Evolutionary conservation across 2,888 invertebrate genomes (phyloP), one percentile per base, ranked within the genome.

Genomic region (Drosophila infuscata): DNA sequence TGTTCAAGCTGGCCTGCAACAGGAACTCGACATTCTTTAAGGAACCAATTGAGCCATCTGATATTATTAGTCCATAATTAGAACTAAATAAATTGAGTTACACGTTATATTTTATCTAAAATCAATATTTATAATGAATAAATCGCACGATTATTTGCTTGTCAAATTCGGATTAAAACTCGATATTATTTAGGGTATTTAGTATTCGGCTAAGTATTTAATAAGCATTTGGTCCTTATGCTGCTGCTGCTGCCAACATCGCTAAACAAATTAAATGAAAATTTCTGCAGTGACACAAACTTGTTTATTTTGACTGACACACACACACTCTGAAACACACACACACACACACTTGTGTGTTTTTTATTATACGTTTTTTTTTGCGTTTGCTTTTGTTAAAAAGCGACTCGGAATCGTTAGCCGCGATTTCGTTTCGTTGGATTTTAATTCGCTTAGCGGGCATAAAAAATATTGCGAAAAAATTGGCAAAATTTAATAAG

Each of bases 201-300:
- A 12, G 1, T 3, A 43, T 35, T 70, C 52, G 59, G 33, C 38
- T 30, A 12, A 8, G 5, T 32, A 25, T 25, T 25, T 25, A 7
- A 43, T 17, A 12, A 33, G 2, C 30, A 20, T 35, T 38, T 38
- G 9, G 32, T 52, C 29, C 58, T 38, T 56, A 8, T 38, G 68
- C 17, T 46, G 11, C 57, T 25, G 20, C 20, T 38, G 74, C 63
- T 68, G 70, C 57, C 74, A 63, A 74, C 76, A 81, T 58, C 76
- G 89, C 73, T 68, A 71, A 82, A 75, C 92, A 92, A 92, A 92
- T 92, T 92, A 92, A 92, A 92, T 92, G 91, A 92, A 91, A 76
- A 91, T 92, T 91, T 91, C 88, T 89, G 88, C 91, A 91, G 86
- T 92, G 92, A 92, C 92, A 92, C 88, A 87, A 91, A 88, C 91